Evolutionary conservation across 2,888 invertebrate species (phyloP), one percentile per base, ranked within the genome.

Genomic region (Neoitamus cyanurus): DNA sequence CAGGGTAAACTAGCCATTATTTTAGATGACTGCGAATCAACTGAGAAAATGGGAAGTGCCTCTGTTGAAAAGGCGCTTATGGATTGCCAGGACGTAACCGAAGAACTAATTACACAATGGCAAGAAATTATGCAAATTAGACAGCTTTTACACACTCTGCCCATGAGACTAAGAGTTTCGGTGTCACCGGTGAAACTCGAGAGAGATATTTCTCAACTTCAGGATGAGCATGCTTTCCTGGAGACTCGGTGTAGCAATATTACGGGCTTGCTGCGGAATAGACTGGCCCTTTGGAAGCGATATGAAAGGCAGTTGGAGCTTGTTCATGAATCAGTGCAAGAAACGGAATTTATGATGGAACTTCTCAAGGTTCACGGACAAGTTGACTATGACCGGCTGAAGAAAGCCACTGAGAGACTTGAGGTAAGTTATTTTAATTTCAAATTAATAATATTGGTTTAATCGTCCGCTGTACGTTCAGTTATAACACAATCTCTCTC

Each of bases 271-370:
- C 92, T 97, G 31, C 93, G 94, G 42, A 93, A 93, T 83, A 93
- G 95, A 6, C 90, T 95, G 48, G 93, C 93, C 2, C 91, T 97
- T 30, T 97, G 97, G 97, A 92, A 94, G 84, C 92, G 95, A 30
- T 96, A 96, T 89, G 96, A 96, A 89, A 92, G 93, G 2, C 96
- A 96, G 88, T 90, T 97, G 87, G 96, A 97, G 88, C 89, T 94
- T 89, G 96, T 97, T 11, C 96, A 96, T 86, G 95, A 96, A 80
- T 96, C 96, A 0, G 96, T 96, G 0, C 94, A 96, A 84, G 96
- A 97, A 88, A 96, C 96, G 0, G 96, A 97, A 90, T 97, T 96
- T 88, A 96, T 97, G 96, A 96, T 96, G 92, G 96, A 97, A 87
- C 92, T 97, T 85, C 92, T 97, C 13, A 95, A 96, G 0, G 95